Evolutionary conservation across 1,140 invertebrate genomes (phyloP).

Genomic region (Drosophila varians): DNA sequence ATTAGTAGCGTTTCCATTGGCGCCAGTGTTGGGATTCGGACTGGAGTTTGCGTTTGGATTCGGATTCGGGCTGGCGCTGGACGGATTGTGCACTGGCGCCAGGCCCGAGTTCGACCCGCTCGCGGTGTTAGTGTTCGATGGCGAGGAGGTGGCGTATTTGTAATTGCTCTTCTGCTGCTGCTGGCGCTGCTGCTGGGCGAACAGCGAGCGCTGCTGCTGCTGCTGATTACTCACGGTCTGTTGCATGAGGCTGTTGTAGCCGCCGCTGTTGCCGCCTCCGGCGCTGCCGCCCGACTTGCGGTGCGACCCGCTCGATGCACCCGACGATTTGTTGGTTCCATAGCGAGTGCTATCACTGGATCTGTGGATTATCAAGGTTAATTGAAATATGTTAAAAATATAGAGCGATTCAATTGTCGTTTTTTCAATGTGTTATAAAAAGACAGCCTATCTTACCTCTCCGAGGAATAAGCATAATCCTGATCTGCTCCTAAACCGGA

Average conservation of each 20-base stretch:
- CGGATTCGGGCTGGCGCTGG: slow-evolving; percentile 15
- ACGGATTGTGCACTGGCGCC: slow-evolving; percentile 67
- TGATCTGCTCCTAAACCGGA: slow-evolving; percentile 88
- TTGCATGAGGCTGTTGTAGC: slow-evolving; percentile 82
- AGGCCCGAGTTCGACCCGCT: slow-evolving; percentile 47
- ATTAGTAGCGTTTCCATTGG: slow-evolving; percentile 44
- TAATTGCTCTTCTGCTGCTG: slow-evolving; percentile 78
- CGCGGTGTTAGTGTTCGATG: slow-evolving; percentile 61
- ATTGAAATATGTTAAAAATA: too few species aligned
- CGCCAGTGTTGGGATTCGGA: slow-evolving; percentile 42
- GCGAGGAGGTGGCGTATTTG: slow-evolving; percentile 68
- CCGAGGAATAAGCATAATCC: slow-evolving; percentile 87
- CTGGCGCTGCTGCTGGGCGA: slow-evolving; percentile 69
- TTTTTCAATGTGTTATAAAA: too few species aligned
- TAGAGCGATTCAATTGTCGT: too few species aligned
- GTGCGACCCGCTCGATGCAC: slow-evolving; percentile 82
- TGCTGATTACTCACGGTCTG: slow-evolving; percentile 84
- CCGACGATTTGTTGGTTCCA: slow-evolving; percentile 83
- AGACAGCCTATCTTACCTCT: slow-evolving; percentile 85
- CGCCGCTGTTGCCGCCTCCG: slow-evolving; percentile 52
- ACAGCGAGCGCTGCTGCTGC: slow-evolving; percentile 73
- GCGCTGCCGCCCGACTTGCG: slow-evolving; percentile 70
- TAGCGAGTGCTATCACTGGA: slow-evolving; percentile 83
- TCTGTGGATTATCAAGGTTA: slow-evolving; percentile 32
- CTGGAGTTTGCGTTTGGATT: slow-evolving; percentile 11